Evolutionary conservation across 2,888 invertebrate species (phyloP).

Genomic region (Tenodera sinensis): DNA sequence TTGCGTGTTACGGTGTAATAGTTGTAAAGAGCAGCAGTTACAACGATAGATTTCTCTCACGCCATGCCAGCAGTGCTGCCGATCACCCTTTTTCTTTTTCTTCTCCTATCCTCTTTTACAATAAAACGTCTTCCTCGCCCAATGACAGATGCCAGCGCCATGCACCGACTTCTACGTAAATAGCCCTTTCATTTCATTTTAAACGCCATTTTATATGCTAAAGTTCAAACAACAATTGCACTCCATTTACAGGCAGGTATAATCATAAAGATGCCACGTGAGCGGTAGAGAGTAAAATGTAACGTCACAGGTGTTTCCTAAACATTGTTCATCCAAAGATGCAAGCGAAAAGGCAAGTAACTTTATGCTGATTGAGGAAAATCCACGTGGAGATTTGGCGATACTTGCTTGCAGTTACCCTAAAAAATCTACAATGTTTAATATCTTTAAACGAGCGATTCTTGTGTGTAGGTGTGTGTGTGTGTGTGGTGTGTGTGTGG

Average conservation of each 20-base stretch:
- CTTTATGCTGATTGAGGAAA: too few relatives aligned
- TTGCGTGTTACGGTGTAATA: neutral
- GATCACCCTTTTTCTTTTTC: neutral
- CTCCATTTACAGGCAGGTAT: neutral
- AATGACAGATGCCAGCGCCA: neutral
- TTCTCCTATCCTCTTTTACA: neutral
- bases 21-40: neutral
- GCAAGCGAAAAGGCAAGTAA: too few relatives aligned
- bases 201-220: neutral
- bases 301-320: too few relatives aligned
- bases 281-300: too few relatives aligned
- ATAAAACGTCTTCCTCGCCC: neutral
- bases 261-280: neutral
- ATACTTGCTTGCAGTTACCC: too few relatives aligned
- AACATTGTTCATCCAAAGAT: too few relatives aligned
- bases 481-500: too few relatives aligned
- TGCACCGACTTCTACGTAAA: neutral
- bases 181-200: neutral
- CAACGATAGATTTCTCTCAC: neutral
- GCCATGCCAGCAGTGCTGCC: neutral
- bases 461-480: too few relatives aligned
- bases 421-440: too few relatives aligned
- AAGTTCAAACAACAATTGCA: neutral
- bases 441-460: too few relatives aligned
- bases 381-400: too few relatives aligned